Evolutionary conservation across 2,797 vertebrate species (phyloP), one percentile per base, ranked within the genome.

Genomic region (Florisuga fusca): DNA sequence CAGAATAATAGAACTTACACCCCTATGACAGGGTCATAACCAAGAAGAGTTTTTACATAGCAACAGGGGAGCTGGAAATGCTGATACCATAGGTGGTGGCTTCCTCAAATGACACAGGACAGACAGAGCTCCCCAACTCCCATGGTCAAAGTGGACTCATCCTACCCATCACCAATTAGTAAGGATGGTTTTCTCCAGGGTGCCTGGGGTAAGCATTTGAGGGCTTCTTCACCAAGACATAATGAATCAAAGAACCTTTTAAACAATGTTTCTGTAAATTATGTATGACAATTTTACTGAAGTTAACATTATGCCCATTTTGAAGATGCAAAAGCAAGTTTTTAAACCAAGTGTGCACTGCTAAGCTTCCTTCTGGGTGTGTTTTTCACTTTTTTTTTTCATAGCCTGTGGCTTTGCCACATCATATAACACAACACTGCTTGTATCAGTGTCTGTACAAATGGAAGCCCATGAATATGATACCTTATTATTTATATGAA

Each of bases 61-160:
- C 53, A 41, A 2, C 0, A 53, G 45, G 25, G 45, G 33, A 88
- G 26, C 50, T 64, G 66, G 13, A 20, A 55, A 50, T 9, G 18
- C 16, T 66, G 62, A 21, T 15, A 25, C 2, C 23, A 54, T 22
- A 53, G 41, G 14, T 6, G 53, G 19, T 17, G 58, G 26, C 14
- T 45, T 36, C 61, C 53, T 67, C 12, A 21, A 79, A 46, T 10
- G 23, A 17, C 1, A 0, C 7, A 45, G 61, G 33, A 63, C 27
- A 90, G 50, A 9, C 6, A 50, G 4, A 1, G 9, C 41, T 78
- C 43, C 66, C 27, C 15, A 43, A 25, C 19, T 67, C 27, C 43
- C 36, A 0, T 2, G 15, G 29, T 2, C 36, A 23, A 8, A 64
- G 64, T 7, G 71, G 46, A 21, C 57, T 80, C 0, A 0, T 29